Evolutionary conservation across 2,797 vertebrate genomes (phyloP).

Genomic region (Neosilurus mollespiculum): DNA sequence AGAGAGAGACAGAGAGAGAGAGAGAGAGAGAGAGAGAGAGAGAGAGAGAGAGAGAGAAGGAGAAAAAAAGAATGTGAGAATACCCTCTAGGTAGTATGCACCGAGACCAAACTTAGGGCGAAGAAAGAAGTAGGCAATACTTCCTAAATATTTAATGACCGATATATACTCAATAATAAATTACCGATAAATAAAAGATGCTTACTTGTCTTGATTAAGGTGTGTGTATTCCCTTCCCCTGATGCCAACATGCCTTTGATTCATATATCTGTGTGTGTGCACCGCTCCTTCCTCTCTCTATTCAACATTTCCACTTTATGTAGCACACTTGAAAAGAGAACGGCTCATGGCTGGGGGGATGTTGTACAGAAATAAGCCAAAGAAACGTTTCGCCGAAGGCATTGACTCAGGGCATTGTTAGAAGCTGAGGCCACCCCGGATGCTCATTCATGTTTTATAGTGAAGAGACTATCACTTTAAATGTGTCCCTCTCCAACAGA

Average conservation of each 20-base stretch:
- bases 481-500: constrained; percentile 65
- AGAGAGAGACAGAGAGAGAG: not conserved
- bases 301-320: constrained; percentile 74
- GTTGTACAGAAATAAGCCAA: constrained; percentile 66
- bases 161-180: constrained; percentile 76
- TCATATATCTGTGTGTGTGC: constrained; percentile 63
- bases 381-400: constrained; percentile 71
- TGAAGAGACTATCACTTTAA: constrained; percentile 58
- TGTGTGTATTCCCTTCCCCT: constrained; percentile 68
- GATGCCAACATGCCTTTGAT: constrained; percentile 69
- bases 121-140: constrained; percentile 64
- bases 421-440: constrained; percentile 69
- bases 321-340: constrained; percentile 68
- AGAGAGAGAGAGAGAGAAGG: not conserved
- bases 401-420: constrained; percentile 66
- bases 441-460: constrained; percentile 72
- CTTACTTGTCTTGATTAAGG: constrained; percentile 73
- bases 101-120: constrained; percentile 62
- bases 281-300: constrained; percentile 64
- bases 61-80: constrained; percentile 53
- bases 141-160: constrained; percentile 68
- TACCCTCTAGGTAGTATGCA: constrained; percentile 61
- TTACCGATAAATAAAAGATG: constrained; percentile 72
- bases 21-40: not conserved
- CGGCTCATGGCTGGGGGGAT: constrained; percentile 68